Base-by-base conservation (phyloP, 2,888 invertebrate species). In the Ommatoiulus sabulosus region DNA sequence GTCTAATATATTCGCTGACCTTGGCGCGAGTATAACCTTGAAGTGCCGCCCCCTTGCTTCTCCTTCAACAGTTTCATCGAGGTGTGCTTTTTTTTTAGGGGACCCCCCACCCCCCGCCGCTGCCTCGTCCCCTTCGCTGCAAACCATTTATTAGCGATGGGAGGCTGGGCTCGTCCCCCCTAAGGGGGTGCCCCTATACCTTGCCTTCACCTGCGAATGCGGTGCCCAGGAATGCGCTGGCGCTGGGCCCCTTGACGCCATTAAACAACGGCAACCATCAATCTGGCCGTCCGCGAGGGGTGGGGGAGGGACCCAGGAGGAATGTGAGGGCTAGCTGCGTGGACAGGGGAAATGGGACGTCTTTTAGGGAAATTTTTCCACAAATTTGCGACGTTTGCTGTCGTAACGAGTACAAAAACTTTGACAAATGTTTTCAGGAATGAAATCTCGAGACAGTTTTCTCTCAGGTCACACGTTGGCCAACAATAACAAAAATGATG, bases 1-100 rank as follows among this genome's bases (percentile, higher is more conserved):
- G 63, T n/a, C 63, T 63, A 63, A 63, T 63, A 63, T 63, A 63
- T 63, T 63, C 63, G 63, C 63, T 63, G 63, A 63, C 63, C 63
- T 63, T 63, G 63, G 63, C 63, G 63, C 63, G 63, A 20, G 63
- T 63, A 63, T 63, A 63, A 63, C 63, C 63, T 63, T 63, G 63
- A 20, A 20, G 63, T n/a, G 63, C 63, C 63, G 48, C 48, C 48
- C 7, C 12, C 35, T 48, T 48, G 48, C 48, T 12, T 52, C 52
- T 52, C 52, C 52, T 17, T 52, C 52, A 52, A 12, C 52, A 17
- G 52, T 52, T 63, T 63, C 12, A 12, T 7, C 5, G 63, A n/a
- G 63, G 63, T 63, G 63, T 48, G 48, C 48, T 48, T 48, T 48
- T 48, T 48, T 46, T 35, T 35, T 20, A 6, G 20, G 52, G 63